Percentiles rank a stretch among this genome's conserved stretches.
These are phyloP conservation scores for Temnothorax nylanderi DNA, from an alignment of 1,140 invertebrate species.

Conservation along the genomic window DNA sequence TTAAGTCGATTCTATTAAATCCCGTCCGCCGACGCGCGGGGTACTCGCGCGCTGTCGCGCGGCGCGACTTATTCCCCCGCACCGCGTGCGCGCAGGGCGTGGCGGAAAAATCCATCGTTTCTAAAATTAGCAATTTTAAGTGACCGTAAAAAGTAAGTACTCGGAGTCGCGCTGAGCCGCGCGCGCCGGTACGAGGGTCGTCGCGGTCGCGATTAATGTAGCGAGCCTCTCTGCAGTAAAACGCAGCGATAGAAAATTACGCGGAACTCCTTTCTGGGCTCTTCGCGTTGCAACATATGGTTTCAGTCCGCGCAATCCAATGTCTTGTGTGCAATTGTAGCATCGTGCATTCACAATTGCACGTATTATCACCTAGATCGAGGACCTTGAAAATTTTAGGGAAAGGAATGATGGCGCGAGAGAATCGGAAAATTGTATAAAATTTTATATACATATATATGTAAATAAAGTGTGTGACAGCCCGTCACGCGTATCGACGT, in stretches of 20 bases:
- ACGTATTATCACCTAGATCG: neutral
- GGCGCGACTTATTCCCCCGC: neutral
- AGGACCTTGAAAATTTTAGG: neutral
- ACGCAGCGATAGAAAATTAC: neutral
- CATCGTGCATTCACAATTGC: neutral
- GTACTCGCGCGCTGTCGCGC: slow-evolving; percentile 14
- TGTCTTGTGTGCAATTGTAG: neutral
- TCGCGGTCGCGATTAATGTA: slow-evolving; percentile 19
- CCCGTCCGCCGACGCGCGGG: neutral
- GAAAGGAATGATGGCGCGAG: neutral
- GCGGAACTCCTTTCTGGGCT: neutral
- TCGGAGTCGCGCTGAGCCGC: neutral
- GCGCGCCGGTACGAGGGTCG: neutral
- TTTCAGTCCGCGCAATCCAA: neutral
- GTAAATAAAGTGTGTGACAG: neutral
- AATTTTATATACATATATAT: neutral
- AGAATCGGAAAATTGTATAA: neutral
- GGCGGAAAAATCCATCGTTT: slow-evolving; percentile 4
- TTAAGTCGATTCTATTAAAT: slow-evolving; percentile 47
- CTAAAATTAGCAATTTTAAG: slow-evolving; percentile 43
- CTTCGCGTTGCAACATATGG: neutral
- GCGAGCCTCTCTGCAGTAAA: slow-evolving; percentile 1
- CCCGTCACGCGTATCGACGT: neutral
- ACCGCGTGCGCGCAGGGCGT: neutral
- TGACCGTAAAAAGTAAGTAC: slow-evolving; percentile 27